Evolutionary conservation across 2,888 invertebrate genomes (phyloP).

Genomic region (Camptogramma bilineatum): DNA sequence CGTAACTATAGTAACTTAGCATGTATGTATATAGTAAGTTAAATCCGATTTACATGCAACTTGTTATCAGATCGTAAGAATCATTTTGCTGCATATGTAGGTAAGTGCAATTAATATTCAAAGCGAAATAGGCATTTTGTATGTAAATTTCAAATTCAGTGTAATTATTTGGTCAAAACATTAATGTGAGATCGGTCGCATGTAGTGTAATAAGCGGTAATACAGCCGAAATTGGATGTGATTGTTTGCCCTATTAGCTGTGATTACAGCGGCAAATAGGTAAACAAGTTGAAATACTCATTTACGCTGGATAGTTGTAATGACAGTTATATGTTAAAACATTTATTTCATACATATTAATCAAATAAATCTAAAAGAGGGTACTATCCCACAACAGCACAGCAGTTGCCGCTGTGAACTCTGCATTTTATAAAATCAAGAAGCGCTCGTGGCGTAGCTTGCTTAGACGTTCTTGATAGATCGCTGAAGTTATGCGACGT

Average conservation of each 20-base stretch:
- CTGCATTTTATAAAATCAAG: no score
- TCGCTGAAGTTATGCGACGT: no score
- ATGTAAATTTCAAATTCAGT: background rate
- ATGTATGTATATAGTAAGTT: background rate
- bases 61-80: background rate
- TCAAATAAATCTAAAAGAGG: no score
- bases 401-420: no score
- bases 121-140: background rate
- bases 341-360: no score
- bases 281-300: slow-evolving; percentile 4
- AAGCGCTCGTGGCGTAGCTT: no score
- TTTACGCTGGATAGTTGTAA: background rate
- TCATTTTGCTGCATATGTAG: background rate
- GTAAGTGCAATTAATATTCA: background rate
- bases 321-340: background rate
- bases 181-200: slow-evolving; percentile 2
- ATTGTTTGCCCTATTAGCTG: slow-evolving; percentile 26
- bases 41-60: background rate
- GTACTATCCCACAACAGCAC: no score
- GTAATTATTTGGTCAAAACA: slow-evolving; percentile 21
- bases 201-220: background rate
- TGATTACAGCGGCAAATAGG: slow-evolving; percentile 20
- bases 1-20: no score
- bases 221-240: background rate
- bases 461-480: no score